These are phyloP conservation scores for Ostrea denselamellosa DNA, from an alignment of 1,140 invertebrate genomes.

Conservation along the genomic window DNA sequence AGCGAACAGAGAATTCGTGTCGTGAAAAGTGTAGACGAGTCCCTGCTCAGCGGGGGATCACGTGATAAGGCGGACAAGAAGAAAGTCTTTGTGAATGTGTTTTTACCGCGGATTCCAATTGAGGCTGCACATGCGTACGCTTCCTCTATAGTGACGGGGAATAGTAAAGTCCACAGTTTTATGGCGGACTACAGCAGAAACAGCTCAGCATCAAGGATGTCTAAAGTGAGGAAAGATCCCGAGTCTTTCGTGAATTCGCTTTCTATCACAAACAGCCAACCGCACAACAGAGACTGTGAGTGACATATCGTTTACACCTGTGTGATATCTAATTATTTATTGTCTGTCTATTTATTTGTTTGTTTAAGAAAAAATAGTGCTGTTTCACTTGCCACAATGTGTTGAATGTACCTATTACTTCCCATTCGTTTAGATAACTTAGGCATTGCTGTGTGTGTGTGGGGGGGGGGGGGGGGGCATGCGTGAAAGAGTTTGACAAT, in stretches of 20 bases:
- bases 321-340: not conserved
- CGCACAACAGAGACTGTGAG: not conserved
- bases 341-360: not conserved
- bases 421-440: too few relatives aligned
- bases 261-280: not conserved
- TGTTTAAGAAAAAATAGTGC: not conserved
- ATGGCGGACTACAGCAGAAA: not conserved
- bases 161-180: not conserved
- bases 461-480: too few relatives aligned
- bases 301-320: not conserved
- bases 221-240: not conserved
- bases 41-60: not conserved
- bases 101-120: slow-evolving; percentile 11
- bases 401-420: not conserved
- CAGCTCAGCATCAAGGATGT: not conserved
- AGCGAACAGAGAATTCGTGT: slow-evolving; percentile 7
- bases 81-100: slow-evolving; percentile 40
- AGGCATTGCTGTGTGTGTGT: too few relatives aligned
- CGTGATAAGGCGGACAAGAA: slow-evolving; percentile 8
- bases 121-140: not conserved
- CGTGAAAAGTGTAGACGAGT: slow-evolving; percentile 35
- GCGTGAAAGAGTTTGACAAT: too few relatives aligned
- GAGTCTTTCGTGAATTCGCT: not conserved
- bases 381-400: not conserved
- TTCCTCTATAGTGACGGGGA: not conserved